Base-by-base conservation (phyloP, 2,888 invertebrate genomes). In the Acleris holmiana region DNA sequence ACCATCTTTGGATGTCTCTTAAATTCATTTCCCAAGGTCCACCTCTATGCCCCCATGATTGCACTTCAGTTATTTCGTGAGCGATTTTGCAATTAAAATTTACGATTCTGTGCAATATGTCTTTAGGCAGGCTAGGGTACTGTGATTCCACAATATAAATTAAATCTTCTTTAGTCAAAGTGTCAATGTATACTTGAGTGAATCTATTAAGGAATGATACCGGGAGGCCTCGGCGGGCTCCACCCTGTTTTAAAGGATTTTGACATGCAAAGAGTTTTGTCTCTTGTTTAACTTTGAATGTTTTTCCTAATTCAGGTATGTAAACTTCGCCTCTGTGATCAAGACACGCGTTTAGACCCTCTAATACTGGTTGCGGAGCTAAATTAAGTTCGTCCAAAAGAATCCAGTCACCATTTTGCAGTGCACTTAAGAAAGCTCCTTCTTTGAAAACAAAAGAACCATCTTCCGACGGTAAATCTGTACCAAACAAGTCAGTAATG, bases 21-120 rank as follows among this genome's bases (percentile, higher is more conserved):
- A 99, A 92, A 90, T 99, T 99, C 91, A 99, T 98, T 87, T 99
- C 99, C 96, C 98, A 99, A 0, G 99, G 99, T 0, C 97, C 95
- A 0, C 99, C 99, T 77, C 92, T 94, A 72, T 95, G 94, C 0
- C 96, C 98, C 94, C 97, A 98, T 1, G 82, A 79, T 64, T 94
- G 93, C 73, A 94, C 83, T 48, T 93, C 91, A 1, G 94, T 93
- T 15, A 96, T 94, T 77, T 96, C 95, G 13, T 93, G 83, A 0
- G 94, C 93, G 4, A 98, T 84, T 81, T 91, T 90, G 67, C 94
- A 93, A 72, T 98, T 98, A 76, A 99, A 98, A 50, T 93, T 84
- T 0, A 98, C 95, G 93, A 99, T 97, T 72, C 94, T 94, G 1
- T 88, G 80, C 6, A 98, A 84, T 17, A 96, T 84, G 48, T 94